Evolutionary conservation across 2,888 invertebrate genomes (phyloP).

Genomic region (Anorthoa munda): DNA sequence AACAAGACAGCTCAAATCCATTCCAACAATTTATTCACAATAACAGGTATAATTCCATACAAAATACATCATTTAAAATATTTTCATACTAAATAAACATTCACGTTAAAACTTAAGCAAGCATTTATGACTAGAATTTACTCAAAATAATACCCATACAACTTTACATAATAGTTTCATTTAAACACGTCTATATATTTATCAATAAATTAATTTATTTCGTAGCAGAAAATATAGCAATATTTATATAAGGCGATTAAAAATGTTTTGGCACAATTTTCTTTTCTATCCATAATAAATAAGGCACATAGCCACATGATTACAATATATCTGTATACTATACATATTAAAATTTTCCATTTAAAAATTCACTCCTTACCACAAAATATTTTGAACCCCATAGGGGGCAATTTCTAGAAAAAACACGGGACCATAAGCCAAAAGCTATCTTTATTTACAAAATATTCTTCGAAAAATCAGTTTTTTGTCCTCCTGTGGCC

Average conservation of each 20-base stretch:
- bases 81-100: constrained; percentile 71
- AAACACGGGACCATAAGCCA: constrained; percentile 58
- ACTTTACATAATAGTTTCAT: constrained; percentile 57
- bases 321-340: constrained; percentile 61
- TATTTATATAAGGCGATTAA: constrained; percentile 69
- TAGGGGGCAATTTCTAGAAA: constrained; percentile 54
- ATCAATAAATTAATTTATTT: constrained; percentile 61
- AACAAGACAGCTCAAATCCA: constrained; percentile 61
- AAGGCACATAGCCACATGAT: constrained; percentile 84
- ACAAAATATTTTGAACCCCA: constrained; percentile 60
- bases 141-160: constrained; percentile 68
- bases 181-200: constrained; percentile 48
- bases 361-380: constrained; percentile 65
- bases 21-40: constrained; percentile 85
- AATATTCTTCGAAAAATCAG: constrained; percentile 78
- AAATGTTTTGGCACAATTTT: constrained; percentile 78
- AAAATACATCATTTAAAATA: constrained; percentile 87
- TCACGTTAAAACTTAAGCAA: constrained; percentile 72
- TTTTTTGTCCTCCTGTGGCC: constrained; percentile 65
- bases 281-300: constrained; percentile 73
- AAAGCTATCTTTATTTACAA: constrained; percentile 71
- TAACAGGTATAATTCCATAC: constrained; percentile 87
- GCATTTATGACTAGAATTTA: constrained; percentile 78
- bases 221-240: constrained; percentile 65
- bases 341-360: constrained; percentile 58